Evolutionary conservation across 2,797 vertebrate genomes (phyloP), one percentile per base, ranked within the genome.

Genomic region (Microctenopoma steveboyesi): DNA sequence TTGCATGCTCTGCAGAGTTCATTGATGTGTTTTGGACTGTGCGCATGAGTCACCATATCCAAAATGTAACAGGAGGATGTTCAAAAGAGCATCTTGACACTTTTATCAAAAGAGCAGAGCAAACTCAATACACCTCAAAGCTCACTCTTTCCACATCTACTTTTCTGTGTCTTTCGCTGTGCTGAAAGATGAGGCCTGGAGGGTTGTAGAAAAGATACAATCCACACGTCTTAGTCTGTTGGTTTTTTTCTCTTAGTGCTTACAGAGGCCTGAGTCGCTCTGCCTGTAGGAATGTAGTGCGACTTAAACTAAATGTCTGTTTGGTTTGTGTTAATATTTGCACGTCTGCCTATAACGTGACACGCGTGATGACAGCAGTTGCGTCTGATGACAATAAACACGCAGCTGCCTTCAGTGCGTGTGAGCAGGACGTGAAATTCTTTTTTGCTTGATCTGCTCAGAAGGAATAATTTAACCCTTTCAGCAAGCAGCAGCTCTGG

Each of bases 41-140:
- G 49, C 13, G 39, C 18, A 5, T 16, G 48, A 68, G 77, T 82
- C 72, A 81, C 64, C 67, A 12, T 52, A 72, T 82, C 65, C 74
- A 78, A 78, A 85, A 79, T 71, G 73, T 84, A 79, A 89, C 76
- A 79, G 65, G 68, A 88, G 56, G 73, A 84, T 18, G 56, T 75
- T 91, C 85, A 91, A 92, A 89, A 76, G 33, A 68, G 73, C 53
- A 50, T 74, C 71, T 45, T 74, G 78, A 88, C 86, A 85, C 72
- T 76, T 22, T 47, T 70, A 55, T 83, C 47, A 84, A 90, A 89
- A 79, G 74, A 33, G 56, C 42, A 77, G 50, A 46, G 58, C 49
- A 84, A 81, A 89, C 75, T 68, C 37, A 83, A 78, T 78, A 83
- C 68, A 70, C 64, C 70, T 88, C 13, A 25, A 68, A 84, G 78